These are phyloP conservation scores for Climacteris rufus DNA, from an alignment of 2,113 vertebrate species.

Conservation along the genomic window DNA sequence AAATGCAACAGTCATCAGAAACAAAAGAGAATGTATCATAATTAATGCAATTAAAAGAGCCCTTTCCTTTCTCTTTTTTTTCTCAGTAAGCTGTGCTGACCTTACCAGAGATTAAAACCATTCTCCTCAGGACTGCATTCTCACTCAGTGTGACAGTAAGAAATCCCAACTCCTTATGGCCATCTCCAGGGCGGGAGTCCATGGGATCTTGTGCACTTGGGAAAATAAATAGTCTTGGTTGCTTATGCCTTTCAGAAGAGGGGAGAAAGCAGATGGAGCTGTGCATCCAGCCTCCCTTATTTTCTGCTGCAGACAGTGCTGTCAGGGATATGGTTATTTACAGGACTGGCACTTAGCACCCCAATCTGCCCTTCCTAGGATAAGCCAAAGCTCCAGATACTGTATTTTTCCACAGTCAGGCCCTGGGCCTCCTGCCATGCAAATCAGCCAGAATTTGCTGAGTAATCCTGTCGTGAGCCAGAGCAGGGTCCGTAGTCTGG, in stretches of 20 bases:
- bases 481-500: neutral
- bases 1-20: constrained; percentile 61
- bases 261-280: neutral
- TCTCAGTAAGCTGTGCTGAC: neutral
- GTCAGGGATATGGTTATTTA: neutral
- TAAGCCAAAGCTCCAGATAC: neutral
- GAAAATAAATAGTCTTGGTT: neutral
- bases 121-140: neutral
- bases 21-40: constrained; percentile 52
- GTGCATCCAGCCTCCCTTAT: neutral
- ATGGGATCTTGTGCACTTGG: neutral
- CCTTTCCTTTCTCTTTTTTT: neutral
- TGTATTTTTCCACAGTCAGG: neutral
- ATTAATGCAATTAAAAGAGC: constrained; percentile 52
- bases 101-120: neutral
- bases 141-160: neutral
- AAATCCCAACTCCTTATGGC: neutral
- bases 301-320: neutral
- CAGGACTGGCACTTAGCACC: neutral
- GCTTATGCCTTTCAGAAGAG: neutral
- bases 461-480: neutral
- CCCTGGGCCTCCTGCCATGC: neutral
- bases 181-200: neutral
- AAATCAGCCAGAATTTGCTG: neutral
- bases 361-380: neutral